Percentiles rank a stretch among this genome's conserved stretches.
phyloP scores from a whole-genome alignment of 2,888 invertebrate genomes.

The Cetonia aurata region DNA sequence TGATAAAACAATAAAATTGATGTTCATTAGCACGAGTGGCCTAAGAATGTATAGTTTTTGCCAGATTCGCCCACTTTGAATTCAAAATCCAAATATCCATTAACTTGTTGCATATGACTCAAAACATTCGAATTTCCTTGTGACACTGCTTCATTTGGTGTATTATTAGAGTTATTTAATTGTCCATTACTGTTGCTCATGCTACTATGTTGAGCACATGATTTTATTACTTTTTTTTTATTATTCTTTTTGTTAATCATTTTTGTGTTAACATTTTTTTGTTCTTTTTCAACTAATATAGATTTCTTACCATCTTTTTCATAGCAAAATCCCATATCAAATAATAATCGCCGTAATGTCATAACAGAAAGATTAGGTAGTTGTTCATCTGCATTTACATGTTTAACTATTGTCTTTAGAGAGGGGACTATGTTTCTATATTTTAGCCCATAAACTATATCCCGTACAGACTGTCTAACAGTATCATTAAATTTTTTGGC shows the following conservation, averaged over 20 bases:
- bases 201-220: constrained; percentile 30
- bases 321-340: constrained; percentile 65
- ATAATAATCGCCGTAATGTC: constrained; percentile 62
- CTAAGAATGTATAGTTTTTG: too few species aligned
- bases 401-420: constrained; percentile 62
- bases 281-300: constrained; percentile 59
- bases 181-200: constrained; percentile 6
- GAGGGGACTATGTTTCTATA: constrained; percentile 61
- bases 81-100: constrained; percentile 37
- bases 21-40: too few species aligned
- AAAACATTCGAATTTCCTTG: constrained; percentile 40
- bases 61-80: too few species aligned
- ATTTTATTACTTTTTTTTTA: constrained; percentile 8
- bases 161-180: constrained; percentile 17
- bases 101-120: constrained; percentile 45
- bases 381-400: constrained; percentile 57
- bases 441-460: constrained; percentile 62
- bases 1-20: too few species aligned
- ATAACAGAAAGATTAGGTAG: constrained; percentile 63
- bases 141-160: constrained; percentile 22
- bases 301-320: constrained; percentile 63
- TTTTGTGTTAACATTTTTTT: constrained; percentile 35
- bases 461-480: constrained; percentile 61
- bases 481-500: constrained; percentile 63
- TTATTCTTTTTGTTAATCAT: background rate